These are phyloP conservation scores for Troilus luridus DNA, from an alignment of 2,888 invertebrate species.

Conservation along the genomic window DNA sequence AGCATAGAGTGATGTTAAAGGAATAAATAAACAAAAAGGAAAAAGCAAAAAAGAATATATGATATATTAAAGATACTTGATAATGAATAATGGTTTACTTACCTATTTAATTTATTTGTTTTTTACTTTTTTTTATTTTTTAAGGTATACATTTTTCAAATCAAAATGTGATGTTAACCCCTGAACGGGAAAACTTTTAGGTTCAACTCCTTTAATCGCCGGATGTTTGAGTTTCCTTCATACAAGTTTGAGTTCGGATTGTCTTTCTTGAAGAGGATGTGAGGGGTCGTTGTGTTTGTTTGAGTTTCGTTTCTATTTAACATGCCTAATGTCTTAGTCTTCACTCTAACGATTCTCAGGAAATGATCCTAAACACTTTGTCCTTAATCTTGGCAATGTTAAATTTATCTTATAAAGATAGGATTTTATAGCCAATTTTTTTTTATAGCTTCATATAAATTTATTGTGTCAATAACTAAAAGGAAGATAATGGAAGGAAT, in stretches of 20 bases:
- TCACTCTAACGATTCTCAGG: not conserved
- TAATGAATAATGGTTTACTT: no score
- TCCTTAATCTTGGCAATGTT: not conserved
- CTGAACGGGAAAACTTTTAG: not conserved
- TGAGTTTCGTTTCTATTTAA: not conserved
- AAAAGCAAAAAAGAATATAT: no score
- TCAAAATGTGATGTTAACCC: not conserved
- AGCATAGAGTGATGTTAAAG: no score
- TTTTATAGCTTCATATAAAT: no score
- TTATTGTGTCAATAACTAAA: not conserved
- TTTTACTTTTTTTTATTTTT: not conserved
- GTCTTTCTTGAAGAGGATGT: conserved; percentile 9
- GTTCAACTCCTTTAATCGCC: not conserved
- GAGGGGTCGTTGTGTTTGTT: not conserved
- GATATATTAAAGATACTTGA: no score
- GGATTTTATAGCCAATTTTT: no score
- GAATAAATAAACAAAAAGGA: no score
- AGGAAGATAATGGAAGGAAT: not conserved
- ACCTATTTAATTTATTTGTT: no score
- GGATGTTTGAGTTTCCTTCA: conserved; percentile 1
- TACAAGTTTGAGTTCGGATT: not conserved
- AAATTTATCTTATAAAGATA: no score
- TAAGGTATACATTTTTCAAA: no score
- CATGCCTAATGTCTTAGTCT: not conserved
- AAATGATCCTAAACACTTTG: not conserved